These are phyloP conservation scores for Noctilio leporinus DNA, from an alignment of 2,113 vertebrate genomes.

Conservation along the genomic window DNA sequence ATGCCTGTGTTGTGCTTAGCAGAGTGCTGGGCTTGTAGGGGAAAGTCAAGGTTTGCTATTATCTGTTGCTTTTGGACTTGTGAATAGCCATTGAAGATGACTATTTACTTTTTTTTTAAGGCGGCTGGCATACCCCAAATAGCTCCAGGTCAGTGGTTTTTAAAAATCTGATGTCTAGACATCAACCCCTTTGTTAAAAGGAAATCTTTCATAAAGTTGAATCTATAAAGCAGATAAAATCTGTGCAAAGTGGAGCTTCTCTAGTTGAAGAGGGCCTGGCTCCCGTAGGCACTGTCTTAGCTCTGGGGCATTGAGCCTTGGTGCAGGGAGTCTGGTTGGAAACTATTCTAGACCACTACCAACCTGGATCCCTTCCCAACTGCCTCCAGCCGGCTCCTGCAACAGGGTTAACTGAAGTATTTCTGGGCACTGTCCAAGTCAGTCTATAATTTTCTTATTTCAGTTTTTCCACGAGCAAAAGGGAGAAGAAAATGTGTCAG, in stretches of 20 bases:
- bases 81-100: neutral
- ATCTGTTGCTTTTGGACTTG: neutral
- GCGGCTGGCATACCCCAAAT: neutral
- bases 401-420: neutral
- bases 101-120: neutral
- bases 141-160: neutral
- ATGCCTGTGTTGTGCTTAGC: neutral
- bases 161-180: neutral
- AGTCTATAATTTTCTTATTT: neutral
- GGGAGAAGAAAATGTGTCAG: neutral
- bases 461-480: neutral
- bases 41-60: neutral
- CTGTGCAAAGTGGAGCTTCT: neutral
- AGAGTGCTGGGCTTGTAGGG: neutral
- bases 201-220: conserved; percentile 2
- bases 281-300: neutral
- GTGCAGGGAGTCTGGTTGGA: neutral
- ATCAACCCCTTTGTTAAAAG: neutral
- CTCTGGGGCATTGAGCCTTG: neutral
- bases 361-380: neutral
- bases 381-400: neutral
- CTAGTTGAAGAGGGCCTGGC: neutral
- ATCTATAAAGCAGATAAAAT: conserved; percentile 11
- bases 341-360: neutral
- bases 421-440: neutral